Percentiles rank a stretch among this genome's conserved stretches.
These are phyloP conservation scores for Enteromius viviparus DNA, from an alignment of 2,797 vertebrate species.

Conservation along the genomic window DNA sequence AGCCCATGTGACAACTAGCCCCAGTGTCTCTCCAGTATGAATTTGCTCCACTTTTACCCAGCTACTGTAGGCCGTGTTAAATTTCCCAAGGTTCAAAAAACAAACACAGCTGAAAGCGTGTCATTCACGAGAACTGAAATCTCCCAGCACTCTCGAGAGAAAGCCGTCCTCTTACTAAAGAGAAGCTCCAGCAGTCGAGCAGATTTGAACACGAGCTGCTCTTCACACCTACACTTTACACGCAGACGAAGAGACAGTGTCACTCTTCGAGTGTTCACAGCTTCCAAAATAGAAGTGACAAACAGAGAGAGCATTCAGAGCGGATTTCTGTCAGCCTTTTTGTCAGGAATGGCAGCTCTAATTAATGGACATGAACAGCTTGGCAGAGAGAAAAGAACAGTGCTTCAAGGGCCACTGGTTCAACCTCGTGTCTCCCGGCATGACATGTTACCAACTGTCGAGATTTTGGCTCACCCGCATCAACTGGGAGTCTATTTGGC, in stretches of 20 bases:
- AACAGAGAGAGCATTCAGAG: conserved; percentile 68
- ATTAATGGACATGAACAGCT: conserved; percentile 66
- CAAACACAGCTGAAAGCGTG: not conserved
- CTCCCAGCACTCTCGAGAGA: not conserved
- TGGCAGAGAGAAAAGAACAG: conserved; percentile 59
- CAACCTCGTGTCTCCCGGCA: conserved; percentile 49
- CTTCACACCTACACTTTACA: conserved; percentile 48
- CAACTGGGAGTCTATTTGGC: conserved; percentile 27
- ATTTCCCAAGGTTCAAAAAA: not conserved
- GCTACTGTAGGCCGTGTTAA: not conserved
- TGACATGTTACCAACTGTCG: conserved; percentile 45
- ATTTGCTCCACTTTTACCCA: not conserved
- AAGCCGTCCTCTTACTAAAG: conserved; percentile 40
- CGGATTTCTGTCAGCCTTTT: conserved; percentile 68
- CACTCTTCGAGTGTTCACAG: conserved; percentile 71
- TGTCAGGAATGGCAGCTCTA: conserved; percentile 71
- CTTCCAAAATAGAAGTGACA: conserved; percentile 69
- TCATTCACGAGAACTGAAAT: not conserved
- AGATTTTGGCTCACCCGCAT: conserved; percentile 3
- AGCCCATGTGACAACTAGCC: conserved; percentile 1
- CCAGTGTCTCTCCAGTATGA: not conserved
- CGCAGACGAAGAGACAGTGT: conserved; percentile 36
- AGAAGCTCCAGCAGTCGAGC: conserved; percentile 38
- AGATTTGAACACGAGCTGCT: conserved; percentile 51
- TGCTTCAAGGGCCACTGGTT: conserved; percentile 64